These are phyloP conservation scores for Drosophila longiperda DNA, from an alignment of 2,888 invertebrate genomes.

Conservation along the genomic window DNA sequence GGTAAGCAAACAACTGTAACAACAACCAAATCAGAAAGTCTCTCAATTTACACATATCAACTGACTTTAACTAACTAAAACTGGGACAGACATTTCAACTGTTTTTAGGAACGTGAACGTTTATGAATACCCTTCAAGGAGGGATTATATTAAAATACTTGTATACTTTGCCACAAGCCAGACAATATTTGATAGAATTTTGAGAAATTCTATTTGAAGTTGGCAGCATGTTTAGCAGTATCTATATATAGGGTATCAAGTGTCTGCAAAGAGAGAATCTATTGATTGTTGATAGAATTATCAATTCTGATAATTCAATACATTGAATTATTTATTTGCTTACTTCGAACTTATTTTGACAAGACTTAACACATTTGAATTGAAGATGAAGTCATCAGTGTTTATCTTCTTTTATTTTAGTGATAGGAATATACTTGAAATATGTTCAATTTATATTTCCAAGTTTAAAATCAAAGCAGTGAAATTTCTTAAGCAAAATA, in stretches of 20 bases:
- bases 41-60: background rate
- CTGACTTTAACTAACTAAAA: background rate
- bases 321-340: background rate
- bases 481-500: too few species aligned
- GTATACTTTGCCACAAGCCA: background rate
- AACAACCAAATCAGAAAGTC: conserved; percentile 4
- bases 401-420: background rate
- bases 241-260: background rate
- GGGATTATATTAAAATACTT: background rate
- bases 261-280: background rate
- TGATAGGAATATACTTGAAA: background rate
- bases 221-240: background rate
- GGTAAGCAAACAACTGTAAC: conserved; percentile 3
- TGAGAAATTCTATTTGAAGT: background rate
- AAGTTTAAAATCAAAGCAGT: too few species aligned
- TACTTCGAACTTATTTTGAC: background rate
- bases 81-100: background rate
- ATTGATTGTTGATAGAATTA: background rate
- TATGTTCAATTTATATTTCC: background rate
- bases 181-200: background rate
- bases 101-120: background rate
- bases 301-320: background rate
- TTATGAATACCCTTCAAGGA: background rate
- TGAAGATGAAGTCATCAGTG: background rate
- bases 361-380: background rate